Evolutionary conservation across 1,140 invertebrate species (phyloP), one percentile per base, ranked within the genome.

Genomic region (Grapholita molesta): DNA sequence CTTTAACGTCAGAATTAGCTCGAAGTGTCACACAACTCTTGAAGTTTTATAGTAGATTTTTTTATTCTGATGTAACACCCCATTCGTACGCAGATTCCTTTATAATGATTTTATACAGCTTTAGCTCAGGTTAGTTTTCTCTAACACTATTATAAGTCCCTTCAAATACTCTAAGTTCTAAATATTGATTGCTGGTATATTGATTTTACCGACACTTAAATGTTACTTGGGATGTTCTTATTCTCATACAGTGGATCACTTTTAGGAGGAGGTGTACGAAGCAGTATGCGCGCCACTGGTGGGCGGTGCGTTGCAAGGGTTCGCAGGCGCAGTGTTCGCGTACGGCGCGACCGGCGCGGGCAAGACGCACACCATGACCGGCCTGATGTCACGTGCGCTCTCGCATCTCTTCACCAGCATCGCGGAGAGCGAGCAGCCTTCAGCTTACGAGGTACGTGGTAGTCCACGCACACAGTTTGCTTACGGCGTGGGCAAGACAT

Each of bases 281-380:
- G 94, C 94, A 0, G 96, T 96, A 0, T 97, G 94, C 70, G 97
- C 96, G 76, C 94, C 96, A 1, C 92, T 99, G 0, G 96, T 99
- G 7, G 94, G 96, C 33, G 97, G 99, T 85, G 97, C 99, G 0
- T 89, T 99, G 0, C 93, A 94, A 55, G 99, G 98, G 5, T 99
- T 98, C 82, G 99, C 99, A 82, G 98, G 97, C 0, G 98, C 98
- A 0, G 97, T 99, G 0, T 99, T 99, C 91, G 98, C 98, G 1
- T 99, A 99, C 85, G 98, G 97, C n/a, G 96, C 97, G 0, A 99
- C 98, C 15, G 97, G 97, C 0, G 95, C 97, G 23, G 97, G 97
- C 9, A 99, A 98, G 91, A 98, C 97, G 0, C 95, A 97, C 83
- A 98, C 97, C 2, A 98, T 98, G 97, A 95, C 96, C 0, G 97